phyloP scores from a whole-genome alignment of 2,113 vertebrate genomes.

The Tretioscincus oriximinensis region DNA sequence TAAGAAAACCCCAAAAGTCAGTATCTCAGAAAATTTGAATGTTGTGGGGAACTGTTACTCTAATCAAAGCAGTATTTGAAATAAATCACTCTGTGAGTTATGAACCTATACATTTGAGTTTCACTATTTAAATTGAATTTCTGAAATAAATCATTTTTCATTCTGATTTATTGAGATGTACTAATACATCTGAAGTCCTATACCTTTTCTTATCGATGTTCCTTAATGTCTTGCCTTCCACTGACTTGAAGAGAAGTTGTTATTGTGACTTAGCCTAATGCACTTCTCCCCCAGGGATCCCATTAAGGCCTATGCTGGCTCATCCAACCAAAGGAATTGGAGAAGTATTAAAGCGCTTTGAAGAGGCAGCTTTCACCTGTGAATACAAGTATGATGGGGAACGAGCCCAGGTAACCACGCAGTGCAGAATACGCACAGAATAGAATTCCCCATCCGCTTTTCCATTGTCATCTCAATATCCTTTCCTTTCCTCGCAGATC shows the following conservation, averaged over 20 bases:
- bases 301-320: conserved; percentile 89
- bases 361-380: conserved; percentile 88
- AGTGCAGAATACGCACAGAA: neutral
- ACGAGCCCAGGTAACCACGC: conserved; percentile 81
- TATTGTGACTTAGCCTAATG: neutral
- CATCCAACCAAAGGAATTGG: conserved; percentile 88
- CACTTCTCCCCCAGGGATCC: conserved; percentile 70
- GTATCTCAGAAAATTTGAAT: no score
- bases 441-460: neutral
- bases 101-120: no score
- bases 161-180: no score
- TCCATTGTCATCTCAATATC: neutral
- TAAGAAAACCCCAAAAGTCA: no score
- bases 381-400: conserved; percentile 94
- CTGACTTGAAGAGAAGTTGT: neutral
- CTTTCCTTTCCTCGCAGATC: conserved; percentile 71
- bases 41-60: no score
- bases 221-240: neutral
- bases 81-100: no score
- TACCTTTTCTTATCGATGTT: neutral
- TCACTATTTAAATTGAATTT: no score
- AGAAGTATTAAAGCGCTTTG: conserved; percentile 87
- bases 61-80: no score
- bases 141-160: no score
- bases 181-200: neutral